Evolutionary conservation across 2,797 vertebrate genomes (phyloP).

Genomic region (Sebastes steindachneri): DNA sequence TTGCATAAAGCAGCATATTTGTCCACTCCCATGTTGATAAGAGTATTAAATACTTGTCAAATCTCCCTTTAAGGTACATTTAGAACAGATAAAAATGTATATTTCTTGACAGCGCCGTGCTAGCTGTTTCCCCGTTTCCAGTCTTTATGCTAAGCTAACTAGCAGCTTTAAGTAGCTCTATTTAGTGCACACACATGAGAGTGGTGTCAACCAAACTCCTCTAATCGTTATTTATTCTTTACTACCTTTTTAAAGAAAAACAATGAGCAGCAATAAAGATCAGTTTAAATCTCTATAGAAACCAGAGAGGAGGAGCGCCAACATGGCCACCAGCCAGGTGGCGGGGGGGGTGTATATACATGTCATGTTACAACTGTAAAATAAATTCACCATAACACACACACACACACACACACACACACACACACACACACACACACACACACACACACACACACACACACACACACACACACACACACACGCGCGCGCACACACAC

Average conservation of each 20-base stretch:
- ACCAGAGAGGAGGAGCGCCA: not conserved
- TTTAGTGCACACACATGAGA: not conserved
- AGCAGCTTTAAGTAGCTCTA: not conserved
- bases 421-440: not conserved
- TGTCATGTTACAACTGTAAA: conserved; percentile 4
- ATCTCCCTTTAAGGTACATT: too few relatives aligned
- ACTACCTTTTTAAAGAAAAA: not conserved
- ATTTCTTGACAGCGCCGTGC: too few relatives aligned
- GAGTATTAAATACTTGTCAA: too few relatives aligned
- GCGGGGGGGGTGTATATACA: not conserved
- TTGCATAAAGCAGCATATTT: too few relatives aligned
- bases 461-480: not conserved
- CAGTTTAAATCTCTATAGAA: not conserved
- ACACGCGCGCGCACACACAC: not conserved
- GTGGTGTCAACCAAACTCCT: not conserved
- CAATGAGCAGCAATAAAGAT: not conserved
- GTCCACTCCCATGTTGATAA: too few relatives aligned
- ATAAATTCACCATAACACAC: conserved; percentile 12
- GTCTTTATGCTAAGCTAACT: not conserved
- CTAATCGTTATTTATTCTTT: not conserved
- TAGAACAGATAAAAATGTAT: too few relatives aligned
- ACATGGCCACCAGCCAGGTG: not conserved
- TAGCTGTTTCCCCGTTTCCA: too few relatives aligned
- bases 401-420: not conserved
- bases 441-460: not conserved